These are phyloP conservation scores for Neomorphus geoffroyi DNA, from an alignment of 2,797 vertebrate species.

Conservation along the genomic window DNA sequence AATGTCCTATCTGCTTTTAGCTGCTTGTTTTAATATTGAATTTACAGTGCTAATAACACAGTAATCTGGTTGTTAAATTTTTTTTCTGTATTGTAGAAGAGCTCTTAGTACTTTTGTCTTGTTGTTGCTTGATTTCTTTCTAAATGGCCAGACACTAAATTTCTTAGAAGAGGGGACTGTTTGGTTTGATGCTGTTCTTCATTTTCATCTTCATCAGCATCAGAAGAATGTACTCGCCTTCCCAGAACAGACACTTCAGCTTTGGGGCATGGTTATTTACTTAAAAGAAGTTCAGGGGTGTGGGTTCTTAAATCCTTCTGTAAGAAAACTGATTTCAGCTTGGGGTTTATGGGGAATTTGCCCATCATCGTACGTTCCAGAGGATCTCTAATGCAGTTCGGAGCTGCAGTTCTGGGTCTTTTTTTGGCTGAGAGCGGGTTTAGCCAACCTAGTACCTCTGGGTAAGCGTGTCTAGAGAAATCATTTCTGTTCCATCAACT, in stretches of 20 bases:
- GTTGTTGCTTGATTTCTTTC: background rate
- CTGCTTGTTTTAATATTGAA: background rate
- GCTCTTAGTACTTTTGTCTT: background rate
- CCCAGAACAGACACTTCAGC: background rate
- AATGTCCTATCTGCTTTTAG: background rate
- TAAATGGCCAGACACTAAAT: background rate
- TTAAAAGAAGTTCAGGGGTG: background rate
- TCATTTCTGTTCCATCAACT: background rate
- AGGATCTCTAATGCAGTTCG: background rate
- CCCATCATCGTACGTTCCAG: fast-evolving
- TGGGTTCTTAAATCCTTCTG: background rate
- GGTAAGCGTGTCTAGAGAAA: fast-evolving
- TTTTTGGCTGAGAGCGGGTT: background rate
- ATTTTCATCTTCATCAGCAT: fast-evolving
- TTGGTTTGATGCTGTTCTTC: background rate
- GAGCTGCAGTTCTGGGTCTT: background rate
- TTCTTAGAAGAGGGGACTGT: background rate
- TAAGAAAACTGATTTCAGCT: background rate
- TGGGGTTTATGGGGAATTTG: background rate
- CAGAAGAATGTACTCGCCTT: background rate
- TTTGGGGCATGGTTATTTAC: background rate
- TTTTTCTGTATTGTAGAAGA: background rate
- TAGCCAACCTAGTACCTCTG: background rate
- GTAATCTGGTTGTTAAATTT: background rate
- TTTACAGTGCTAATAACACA: background rate